These are phyloP conservation scores for Drosophila pseudotakahashii DNA, from an alignment of 2,888 invertebrate species.

Conservation along the genomic window DNA sequence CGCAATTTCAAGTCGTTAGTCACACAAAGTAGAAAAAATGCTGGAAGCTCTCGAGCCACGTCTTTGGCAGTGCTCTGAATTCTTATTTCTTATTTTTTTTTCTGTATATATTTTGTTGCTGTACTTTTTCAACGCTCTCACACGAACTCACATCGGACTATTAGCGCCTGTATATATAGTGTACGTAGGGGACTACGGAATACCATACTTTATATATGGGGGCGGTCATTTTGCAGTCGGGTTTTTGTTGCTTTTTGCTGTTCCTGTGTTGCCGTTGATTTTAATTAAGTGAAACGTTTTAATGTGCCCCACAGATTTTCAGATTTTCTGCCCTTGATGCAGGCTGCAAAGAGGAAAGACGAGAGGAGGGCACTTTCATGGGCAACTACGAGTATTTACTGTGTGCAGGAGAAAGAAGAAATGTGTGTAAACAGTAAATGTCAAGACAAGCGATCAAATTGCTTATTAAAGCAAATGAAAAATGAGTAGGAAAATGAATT, in stretches of 20 bases:
- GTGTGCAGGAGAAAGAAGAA: constrained; percentile 22
- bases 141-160: constrained; percentile 31
- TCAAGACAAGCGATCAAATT: constrained; percentile 52
- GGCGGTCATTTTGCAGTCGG: constrained; percentile 58
- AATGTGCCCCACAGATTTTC: constrained; percentile 71
- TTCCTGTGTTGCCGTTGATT: constrained; percentile 58
- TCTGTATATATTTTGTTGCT: constrained; percentile 3
- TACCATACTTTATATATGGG: constrained; percentile 44
- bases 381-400: constrained; percentile 26
- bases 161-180: constrained; percentile 34
- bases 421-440: constrained; percentile 33
- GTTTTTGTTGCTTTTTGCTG: constrained; percentile 30
- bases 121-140: constrained; percentile 14
- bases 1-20: constrained; percentile 79
- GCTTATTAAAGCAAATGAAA: constrained; percentile 35
- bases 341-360: constrained; percentile 15
- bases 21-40: constrained; percentile 46
- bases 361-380: constrained; percentile 17
- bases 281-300: constrained; percentile 73
- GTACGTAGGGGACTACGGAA: constrained; percentile 1
- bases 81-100: constrained; percentile 30
- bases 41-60: constrained; percentile 44
- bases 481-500: not conserved
- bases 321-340: constrained; percentile 70
- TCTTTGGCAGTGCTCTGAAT: constrained; percentile 43